Percentiles rank a stretch among this genome's conserved stretches.
phyloP scores from a whole-genome alignment of 2,797 vertebrate species.

The Spheniscus humboldti region DNA sequence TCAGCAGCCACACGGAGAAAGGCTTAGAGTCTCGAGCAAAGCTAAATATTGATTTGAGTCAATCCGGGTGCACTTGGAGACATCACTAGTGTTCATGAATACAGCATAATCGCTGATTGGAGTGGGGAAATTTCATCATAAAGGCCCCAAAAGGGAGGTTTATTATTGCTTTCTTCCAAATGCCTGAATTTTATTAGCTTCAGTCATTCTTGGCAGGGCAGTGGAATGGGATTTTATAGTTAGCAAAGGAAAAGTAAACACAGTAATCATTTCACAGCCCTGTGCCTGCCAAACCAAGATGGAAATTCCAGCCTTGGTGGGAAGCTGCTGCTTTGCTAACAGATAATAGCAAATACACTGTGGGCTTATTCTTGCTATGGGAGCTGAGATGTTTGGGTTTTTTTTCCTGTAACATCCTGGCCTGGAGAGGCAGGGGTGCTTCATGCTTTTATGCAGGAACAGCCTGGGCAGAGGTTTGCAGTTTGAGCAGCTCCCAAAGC shows the following conservation, averaged over 20 bases:
- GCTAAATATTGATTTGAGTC: slow-evolving; percentile 64
- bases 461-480: background rate
- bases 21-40: background rate
- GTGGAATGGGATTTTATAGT: slow-evolving; percentile 68
- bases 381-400: background rate
- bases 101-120: slow-evolving; percentile 56
- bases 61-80: slow-evolving; percentile 54
- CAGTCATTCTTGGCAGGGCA: slow-evolving; percentile 68
- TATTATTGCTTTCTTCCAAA: slow-evolving; percentile 68
- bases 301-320: slow-evolving; percentile 63
- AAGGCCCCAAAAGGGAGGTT: slow-evolving; percentile 66
- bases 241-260: slow-evolving; percentile 68
- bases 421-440: background rate
- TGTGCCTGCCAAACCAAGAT: slow-evolving; percentile 59
- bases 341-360: slow-evolving; percentile 55
- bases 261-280: slow-evolving; percentile 62
- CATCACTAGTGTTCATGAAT: slow-evolving; percentile 54
- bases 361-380: background rate
- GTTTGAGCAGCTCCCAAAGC: background rate
- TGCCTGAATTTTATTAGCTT: slow-evolving; percentile 67
- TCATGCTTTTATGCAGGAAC: background rate
- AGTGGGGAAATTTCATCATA: slow-evolving; percentile 67
- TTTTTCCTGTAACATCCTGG: background rate
- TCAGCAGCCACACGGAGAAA: slow-evolving; percentile 10
- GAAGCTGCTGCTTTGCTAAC: slow-evolving; percentile 61